Evolutionary conservation across 2,888 invertebrate species (phyloP), one percentile per base, ranked within the genome.

Genomic region (Acanthosepion lycidas): DNA sequence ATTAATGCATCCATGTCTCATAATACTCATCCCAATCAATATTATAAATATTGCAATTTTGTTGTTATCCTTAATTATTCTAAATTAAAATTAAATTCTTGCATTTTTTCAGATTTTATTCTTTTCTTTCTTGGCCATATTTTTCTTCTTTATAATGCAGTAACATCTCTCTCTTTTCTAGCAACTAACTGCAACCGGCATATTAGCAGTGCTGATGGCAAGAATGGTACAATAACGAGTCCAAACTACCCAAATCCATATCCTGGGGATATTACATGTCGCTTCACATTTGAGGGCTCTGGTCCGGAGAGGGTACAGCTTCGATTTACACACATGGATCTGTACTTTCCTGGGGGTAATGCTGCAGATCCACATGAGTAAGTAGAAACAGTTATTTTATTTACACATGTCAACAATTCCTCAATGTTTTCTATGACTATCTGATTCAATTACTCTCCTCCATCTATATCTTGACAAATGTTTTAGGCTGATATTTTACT

Each of bases 161-260:
- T 15, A 93, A 53, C 1, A n/a, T 93, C 6, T 53, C 49, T 49
- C 0, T 93, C 33, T 93, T 15, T 96, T 96, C 94, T 96, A 97
- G 97, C 95, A 33, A 95, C 96, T 51, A 95, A 96, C n/a, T 97
- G 97, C 95, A 96, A 95, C 94, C 94, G 96, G 91, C 95, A 95
- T 93, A 96, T 96, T 93, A 95, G 95, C 94, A 96, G 96, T 95
- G 94, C 94, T 51, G 95, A 94, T 26, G 95, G 95, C 92, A 96
- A 96, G 95, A 96, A 96, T 94, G 99, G 98, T 95, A 98, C 98
- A 92, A 98, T 99, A 98, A 98, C 98, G 97, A 98, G 98, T 96
- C 99, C 99, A n/a, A 98, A 98, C 97, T 98, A 98, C 97, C 98
- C 98, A 9, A 98, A 98, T 95, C 98, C 98, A 94, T 98, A 98